phyloP scores from a whole-genome alignment of 2,113 vertebrate species.

The Eulemur macaco region DNA sequence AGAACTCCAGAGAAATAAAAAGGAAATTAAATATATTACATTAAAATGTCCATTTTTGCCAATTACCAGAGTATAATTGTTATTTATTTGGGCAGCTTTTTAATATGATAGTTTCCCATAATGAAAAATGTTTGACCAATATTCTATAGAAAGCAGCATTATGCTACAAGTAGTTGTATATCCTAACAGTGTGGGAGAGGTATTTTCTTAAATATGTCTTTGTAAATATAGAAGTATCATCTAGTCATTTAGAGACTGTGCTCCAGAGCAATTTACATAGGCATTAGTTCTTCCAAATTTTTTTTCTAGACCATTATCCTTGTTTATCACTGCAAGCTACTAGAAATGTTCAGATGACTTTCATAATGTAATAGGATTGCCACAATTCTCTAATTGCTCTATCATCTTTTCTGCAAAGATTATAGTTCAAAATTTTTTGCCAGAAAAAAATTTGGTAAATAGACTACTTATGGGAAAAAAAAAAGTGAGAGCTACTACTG shows the following conservation, averaged over 20 bases:
- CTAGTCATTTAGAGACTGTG: neutral
- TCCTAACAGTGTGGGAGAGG: neutral
- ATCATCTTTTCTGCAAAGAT: neutral
- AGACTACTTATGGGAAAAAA: neutral
- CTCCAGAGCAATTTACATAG: neutral
- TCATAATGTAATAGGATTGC: neutral
- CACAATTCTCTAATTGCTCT: neutral
- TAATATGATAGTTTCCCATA: neutral
- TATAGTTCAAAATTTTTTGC: neutral
- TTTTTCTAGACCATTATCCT: neutral
- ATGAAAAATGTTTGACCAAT: neutral
- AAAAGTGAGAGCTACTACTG: too few relatives aligned
- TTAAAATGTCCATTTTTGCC: neutral
- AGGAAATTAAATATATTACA: neutral
- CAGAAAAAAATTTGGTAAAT: neutral
- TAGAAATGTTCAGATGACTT: neutral
- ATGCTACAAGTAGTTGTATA: neutral
- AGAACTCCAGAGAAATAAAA: neutral
- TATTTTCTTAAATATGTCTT: neutral
- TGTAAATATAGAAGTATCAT: neutral
- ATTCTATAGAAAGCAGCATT: neutral
- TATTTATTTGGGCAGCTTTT: neutral
- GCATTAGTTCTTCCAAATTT: neutral
- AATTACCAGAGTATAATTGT: neutral
- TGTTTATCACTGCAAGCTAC: neutral